Evolutionary conservation across 2,888 invertebrate species (phyloP).

Genomic region (Parnassius smintheus): DNA sequence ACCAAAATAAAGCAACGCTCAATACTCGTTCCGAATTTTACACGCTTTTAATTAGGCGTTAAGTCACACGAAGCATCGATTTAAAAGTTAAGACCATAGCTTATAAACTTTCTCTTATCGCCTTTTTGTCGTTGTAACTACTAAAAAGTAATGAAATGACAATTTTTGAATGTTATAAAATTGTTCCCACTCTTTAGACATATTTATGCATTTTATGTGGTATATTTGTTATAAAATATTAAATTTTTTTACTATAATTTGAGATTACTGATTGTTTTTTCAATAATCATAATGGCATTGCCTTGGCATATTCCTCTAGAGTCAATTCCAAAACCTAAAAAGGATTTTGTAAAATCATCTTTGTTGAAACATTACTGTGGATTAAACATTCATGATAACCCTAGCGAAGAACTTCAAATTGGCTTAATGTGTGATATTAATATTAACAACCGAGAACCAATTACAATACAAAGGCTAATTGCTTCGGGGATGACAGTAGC

Average conservation of each 20-base stretch:
- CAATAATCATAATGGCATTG: conserved; percentile 49
- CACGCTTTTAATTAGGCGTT: no score
- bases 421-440: conserved; percentile 74
- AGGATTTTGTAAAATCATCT: conserved; percentile 42
- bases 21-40: no score
- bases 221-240: no score
- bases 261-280: background rate
- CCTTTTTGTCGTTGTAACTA: background rate
- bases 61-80: no score
- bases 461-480: conserved; percentile 66
- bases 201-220: no score
- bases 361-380: conserved; percentile 63
- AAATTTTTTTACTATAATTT: no score
- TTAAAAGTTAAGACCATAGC: no score
- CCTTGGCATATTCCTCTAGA: conserved; percentile 74
- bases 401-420: conserved; percentile 69
- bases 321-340: conserved; percentile 47
- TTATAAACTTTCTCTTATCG: no score
- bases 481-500: conserved; percentile 74
- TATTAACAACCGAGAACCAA: conserved; percentile 57
- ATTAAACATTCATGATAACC: conserved; percentile 56
- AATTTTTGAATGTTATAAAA: no score
- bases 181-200: no score
- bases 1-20: no score
- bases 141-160: background rate